phyloP scores from a whole-genome alignment of 2,113 vertebrate species.

The Larimichthys polyactis region DNA sequence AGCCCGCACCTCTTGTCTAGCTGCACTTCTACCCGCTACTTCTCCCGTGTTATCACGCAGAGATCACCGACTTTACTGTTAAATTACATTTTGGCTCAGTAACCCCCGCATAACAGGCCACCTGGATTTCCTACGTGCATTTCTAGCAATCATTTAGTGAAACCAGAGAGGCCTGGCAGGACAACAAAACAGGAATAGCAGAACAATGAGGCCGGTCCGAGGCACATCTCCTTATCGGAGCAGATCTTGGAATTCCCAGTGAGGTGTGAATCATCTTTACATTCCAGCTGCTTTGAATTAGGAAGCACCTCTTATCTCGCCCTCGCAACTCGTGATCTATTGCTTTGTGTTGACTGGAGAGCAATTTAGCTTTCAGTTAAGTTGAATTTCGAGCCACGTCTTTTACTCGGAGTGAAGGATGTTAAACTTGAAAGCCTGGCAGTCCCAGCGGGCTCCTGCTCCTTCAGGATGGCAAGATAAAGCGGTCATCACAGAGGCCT shows the following conservation, averaged over 20 bases:
- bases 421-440: constrained; percentile 31
- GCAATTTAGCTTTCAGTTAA: constrained; percentile 19
- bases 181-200: constrained; percentile 58
- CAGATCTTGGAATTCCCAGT: constrained; percentile 46
- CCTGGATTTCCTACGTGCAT: constrained; percentile 20
- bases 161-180: constrained; percentile 46
- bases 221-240: constrained; percentile 43
- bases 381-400: constrained; percentile 17
- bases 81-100: constrained; percentile 21
- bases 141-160: constrained; percentile 42
- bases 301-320: constrained; percentile 52
- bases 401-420: not conserved
- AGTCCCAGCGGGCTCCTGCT: constrained; percentile 35
- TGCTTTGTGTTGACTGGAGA: constrained; percentile 33
- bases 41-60: not conserved
- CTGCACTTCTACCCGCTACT: not conserved
- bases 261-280: constrained; percentile 61
- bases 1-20: too few relatives aligned
- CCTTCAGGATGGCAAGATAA: constrained; percentile 26
- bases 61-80: constrained; percentile 13
- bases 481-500: constrained; percentile 22
- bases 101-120: constrained; percentile 7
- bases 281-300: constrained; percentile 62
- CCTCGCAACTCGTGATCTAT: constrained; percentile 43
- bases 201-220: constrained; percentile 55